Evolutionary conservation across 1,140 invertebrate genomes (phyloP).

Genomic region (Venturia canescens): DNA sequence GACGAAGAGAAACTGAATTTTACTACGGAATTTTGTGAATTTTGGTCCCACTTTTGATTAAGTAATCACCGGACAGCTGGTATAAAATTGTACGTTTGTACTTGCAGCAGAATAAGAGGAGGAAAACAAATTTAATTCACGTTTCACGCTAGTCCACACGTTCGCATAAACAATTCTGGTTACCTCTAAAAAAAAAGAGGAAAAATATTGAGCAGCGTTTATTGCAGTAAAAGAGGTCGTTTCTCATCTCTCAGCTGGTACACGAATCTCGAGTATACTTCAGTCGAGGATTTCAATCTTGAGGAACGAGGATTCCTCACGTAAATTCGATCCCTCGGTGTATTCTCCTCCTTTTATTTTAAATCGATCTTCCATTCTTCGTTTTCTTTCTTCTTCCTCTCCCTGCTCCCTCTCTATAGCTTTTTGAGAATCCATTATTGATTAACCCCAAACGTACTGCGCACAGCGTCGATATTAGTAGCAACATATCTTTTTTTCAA

Average conservation of each 20-base stretch:
- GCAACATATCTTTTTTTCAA: no score
- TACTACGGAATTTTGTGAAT: no score
- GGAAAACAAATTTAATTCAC: constrained; percentile 30
- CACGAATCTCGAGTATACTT: constrained; percentile 21
- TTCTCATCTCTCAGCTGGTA: constrained; percentile 8
- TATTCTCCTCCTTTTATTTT: constrained; percentile 22
- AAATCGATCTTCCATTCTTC: background rate
- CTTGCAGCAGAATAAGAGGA: no score
- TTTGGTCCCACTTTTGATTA: no score
- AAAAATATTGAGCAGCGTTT: background rate
- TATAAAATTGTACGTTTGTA: no score
- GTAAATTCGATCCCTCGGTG: constrained; percentile 32
- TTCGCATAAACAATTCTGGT: constrained; percentile 12
- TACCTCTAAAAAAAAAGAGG: background rate
- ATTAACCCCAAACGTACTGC: background rate
- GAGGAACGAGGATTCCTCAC: constrained; percentile 30
- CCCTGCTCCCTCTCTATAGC: background rate
- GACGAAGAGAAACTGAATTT: no score
- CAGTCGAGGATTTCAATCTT: constrained; percentile 22
- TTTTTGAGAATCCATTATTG: background rate
- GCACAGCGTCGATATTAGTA: no score
- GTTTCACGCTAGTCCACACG: constrained; percentile 37
- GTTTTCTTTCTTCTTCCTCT: background rate
- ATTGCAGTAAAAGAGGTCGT: constrained; percentile 18
- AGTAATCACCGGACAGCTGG: no score